Evolutionary conservation across 2,797 vertebrate species (phyloP), one percentile per base, ranked within the genome.

Genomic region (Eulemur coronatus): DNA sequence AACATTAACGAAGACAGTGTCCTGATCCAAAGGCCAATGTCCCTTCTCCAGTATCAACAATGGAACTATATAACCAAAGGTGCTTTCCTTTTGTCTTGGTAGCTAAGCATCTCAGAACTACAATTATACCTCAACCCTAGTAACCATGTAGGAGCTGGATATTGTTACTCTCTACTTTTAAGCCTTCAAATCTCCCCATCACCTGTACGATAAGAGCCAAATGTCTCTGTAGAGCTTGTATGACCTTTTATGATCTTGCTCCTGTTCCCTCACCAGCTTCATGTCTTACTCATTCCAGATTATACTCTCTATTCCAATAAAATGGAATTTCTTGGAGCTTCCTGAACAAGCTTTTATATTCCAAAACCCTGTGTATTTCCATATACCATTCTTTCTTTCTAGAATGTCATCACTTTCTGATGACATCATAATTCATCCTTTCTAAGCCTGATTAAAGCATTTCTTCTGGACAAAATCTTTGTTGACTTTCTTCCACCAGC

Each of bases 21-120:
- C 91, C 63, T 94, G 18, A 87, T 87, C 78, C 95, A 88, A 96
- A 95, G 84, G 69, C 17, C 65, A 33, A 50, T 28, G 55, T 52
- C 52, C 38, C 70, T 28, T 87, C 28, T 72, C 33, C 70, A 75
- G 38, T 55, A 73, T 86, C 46, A 30, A 82, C 41, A 73, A 55
- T 17, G 52, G 61, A 59, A 70, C 67, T 24, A 43, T 38, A 38
- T 33, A 94, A 30, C 12, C 14, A 79, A 78, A 96, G 73, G 70
- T 63, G 38, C 38, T 72, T 76, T 88, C n/a, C 22, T 84, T 91
- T 59, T 73, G 41, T 63, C 65, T 79, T 88, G 57, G 43, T 41
- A 84, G 69, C 33, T 69, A 84, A 93, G 52, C 24, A 70, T 65
- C 85, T 94, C 67, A 70, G 35, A 95, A 82, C 48, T 80, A 78